Evolutionary conservation across 2,113 vertebrate species (phyloP), one percentile per base, ranked within the genome.

Genomic region (Cryptomyrus ogoouensis): DNA sequence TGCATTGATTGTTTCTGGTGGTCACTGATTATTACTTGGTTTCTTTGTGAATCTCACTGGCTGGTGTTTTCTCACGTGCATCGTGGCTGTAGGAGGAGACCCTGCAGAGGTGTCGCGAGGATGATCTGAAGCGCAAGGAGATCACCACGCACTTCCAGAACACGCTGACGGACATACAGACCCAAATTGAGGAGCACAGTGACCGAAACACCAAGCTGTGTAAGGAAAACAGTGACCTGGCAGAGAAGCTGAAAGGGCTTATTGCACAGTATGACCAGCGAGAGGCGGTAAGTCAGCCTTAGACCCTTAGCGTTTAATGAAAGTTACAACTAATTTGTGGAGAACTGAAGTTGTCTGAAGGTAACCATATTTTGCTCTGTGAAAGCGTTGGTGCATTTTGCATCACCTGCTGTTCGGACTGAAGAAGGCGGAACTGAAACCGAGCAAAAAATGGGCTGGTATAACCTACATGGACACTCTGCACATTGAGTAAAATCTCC

Each of bases 71-170:
- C 44, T 46, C 35, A 47, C 39, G 8, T 84, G 44, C 9, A 0
- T 49, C 42, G 3, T 9, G 1, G 21, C 87, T 88, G 56, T 92
- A 99, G 99, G 99, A 99, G 87, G 99, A 99, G 95, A 99, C 97
- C 1, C 95, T 99, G 90, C 98, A 99, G 93, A 93, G 97, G 90
- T 98, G 97, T 91, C 94, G 99, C 4, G 99, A 99, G 93, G 99
- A 99, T 91, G 99, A 99, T 90, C 97, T 99, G 92, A 99, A 99
- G 94, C 96, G 99, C 91, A 99, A 99, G 91, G 99, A 99, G 95
- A 99, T 99, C 95, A 99, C 98, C 12, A 98, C 96, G 88, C 98
- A 99, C 92, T 99, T 99, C 95, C 99, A 99, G 95, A 96, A 96
- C 47, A 99, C 98, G 0, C 96, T 99, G 91, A 96, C 96, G 0